phyloP scores from a whole-genome alignment of 2,888 invertebrate species.

The Zaprionus bogoriensis region DNA sequence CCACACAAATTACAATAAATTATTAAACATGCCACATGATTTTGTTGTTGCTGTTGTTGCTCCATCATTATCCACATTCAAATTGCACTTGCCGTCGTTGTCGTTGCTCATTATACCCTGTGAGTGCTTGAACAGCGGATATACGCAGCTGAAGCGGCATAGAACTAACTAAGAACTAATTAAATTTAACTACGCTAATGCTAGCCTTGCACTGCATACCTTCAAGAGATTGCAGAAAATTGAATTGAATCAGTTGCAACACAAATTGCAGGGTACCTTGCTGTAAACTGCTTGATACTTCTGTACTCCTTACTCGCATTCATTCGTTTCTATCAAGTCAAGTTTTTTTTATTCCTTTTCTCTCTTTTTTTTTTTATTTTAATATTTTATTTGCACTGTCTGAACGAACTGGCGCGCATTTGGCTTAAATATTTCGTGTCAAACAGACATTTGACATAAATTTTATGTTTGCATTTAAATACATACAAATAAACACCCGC shows the following conservation, averaged over 20 bases:
- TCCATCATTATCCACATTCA: conserved; percentile 47
- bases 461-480: conserved; percentile 81
- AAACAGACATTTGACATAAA: conserved; percentile 80
- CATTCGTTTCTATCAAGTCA: conserved; percentile 24
- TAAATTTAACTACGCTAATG: no score
- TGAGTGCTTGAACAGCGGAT: no score
- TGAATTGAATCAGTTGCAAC: no score
- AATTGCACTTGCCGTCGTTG: conserved; percentile 37
- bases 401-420: conserved; percentile 46
- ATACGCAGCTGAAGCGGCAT: no score
- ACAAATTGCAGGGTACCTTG: background rate
- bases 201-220: no score
- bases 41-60: conserved; percentile 17
- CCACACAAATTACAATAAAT: conserved; percentile 75
- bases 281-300: no score
- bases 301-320: background rate
- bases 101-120: conserved; percentile 6
- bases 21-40: conserved; percentile 57
- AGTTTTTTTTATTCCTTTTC: conserved; percentile 10
- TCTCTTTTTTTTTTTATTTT: conserved; percentile 44
- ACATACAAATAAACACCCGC: conserved; percentile 42
- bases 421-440: conserved; percentile 80
- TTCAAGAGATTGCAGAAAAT: no score
- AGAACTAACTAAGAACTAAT: no score
- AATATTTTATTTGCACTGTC: conserved; percentile 60